These are phyloP conservation scores for Eciton burchellii DNA, from an alignment of 1,140 invertebrate genomes.

Conservation along the genomic window DNA sequence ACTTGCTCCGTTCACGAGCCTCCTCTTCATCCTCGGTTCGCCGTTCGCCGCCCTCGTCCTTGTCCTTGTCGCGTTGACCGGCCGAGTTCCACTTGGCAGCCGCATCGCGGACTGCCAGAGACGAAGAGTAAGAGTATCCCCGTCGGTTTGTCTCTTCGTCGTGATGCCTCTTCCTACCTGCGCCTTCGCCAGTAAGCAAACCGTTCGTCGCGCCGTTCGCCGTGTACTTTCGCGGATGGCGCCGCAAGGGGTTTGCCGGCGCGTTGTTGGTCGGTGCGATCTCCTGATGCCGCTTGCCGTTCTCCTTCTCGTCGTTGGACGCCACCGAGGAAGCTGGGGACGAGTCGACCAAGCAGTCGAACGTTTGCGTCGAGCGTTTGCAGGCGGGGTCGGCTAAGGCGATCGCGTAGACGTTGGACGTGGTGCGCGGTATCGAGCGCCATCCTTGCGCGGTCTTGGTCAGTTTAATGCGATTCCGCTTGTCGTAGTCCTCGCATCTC, in stretches of 20 bases:
- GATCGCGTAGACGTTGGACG: slow-evolving; percentile 86
- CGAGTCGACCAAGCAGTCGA: slow-evolving; percentile 39
- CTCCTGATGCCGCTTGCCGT: slow-evolving; percentile 60
- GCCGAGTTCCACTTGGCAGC: slow-evolving; percentile 70
- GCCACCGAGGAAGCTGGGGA: slow-evolving; percentile 63
- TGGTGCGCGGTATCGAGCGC: slow-evolving; percentile 92
- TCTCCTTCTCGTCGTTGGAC: slow-evolving; percentile 74
- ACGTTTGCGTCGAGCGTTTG: slow-evolving; percentile 12
- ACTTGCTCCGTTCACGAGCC: slow-evolving; percentile 48
- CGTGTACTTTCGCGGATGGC: slow-evolving; percentile 52
- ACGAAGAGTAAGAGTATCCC: slow-evolving; percentile 66
- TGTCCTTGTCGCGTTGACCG: slow-evolving; percentile 65
- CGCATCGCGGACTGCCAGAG: slow-evolving; percentile 62
- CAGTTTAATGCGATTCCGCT: slow-evolving; percentile 92
- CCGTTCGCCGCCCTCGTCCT: slow-evolving; percentile 58
- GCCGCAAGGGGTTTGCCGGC: slow-evolving; percentile 57
- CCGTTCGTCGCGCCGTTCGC: slow-evolving; percentile 58
- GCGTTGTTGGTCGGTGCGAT: background rate
- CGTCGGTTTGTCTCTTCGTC: slow-evolving; percentile 65
- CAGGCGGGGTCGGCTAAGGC: slow-evolving; percentile 54
- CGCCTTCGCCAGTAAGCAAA: slow-evolving; percentile 49
- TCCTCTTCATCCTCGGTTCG: slow-evolving; percentile 35
- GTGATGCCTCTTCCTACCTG: slow-evolving; percentile 59
- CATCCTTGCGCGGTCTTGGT: slow-evolving; percentile 92
- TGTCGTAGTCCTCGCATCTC: slow-evolving; percentile 94